Evolutionary conservation across 2,113 vertebrate species (phyloP), one percentile per base, ranked within the genome.

Genomic region (Psilopogon haemacephalus): DNA sequence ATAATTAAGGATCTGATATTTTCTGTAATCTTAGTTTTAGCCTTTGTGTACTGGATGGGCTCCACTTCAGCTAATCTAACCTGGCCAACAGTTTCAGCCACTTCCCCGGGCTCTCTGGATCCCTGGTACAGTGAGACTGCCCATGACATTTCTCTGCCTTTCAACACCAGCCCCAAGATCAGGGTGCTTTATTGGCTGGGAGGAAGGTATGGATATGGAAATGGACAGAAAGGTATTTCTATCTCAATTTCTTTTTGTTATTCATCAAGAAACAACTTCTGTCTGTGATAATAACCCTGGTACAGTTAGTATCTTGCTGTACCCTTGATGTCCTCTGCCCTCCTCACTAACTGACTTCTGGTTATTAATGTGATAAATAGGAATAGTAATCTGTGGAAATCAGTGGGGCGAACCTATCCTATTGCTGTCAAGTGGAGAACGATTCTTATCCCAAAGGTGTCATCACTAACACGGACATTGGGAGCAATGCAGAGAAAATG

Each of bases 81-180:
- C 33, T 82, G 62, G 65, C 15, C 35, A 27, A 12, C 0, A 5
- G 33, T 50, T 88, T 83, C 68, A 30, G 5, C 7, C n/a, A 9
- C 33, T 74, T 55, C 46, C 8, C 33, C 0, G 0, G 56, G 19
- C 27, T 67, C 68, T 7, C 8, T 18, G 59, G 11, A 26, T 67
- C 32, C 28, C 16, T 32, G 46, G 5, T 14, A 11, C 0, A 20
- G 2, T 5, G 46, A 80, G 30, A 15, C 27, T 58, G 58, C 32
- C 23, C 1, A 1, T 1, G 2, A n/a, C 23, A 27, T 26, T 42
- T 28, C 19, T 37, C 14, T 59, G 70, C 23, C n/a, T n/a, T 58
- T 19, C 63, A 32, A 2, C 1, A 1, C 46, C 62, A 87, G 12
- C 40, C n/a, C n/a, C n/a, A 86, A 10, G 8, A 21, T 15, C 30